Evolutionary conservation across 2,113 vertebrate genomes (phyloP).

Genomic region (Stegastes partitus): DNA sequence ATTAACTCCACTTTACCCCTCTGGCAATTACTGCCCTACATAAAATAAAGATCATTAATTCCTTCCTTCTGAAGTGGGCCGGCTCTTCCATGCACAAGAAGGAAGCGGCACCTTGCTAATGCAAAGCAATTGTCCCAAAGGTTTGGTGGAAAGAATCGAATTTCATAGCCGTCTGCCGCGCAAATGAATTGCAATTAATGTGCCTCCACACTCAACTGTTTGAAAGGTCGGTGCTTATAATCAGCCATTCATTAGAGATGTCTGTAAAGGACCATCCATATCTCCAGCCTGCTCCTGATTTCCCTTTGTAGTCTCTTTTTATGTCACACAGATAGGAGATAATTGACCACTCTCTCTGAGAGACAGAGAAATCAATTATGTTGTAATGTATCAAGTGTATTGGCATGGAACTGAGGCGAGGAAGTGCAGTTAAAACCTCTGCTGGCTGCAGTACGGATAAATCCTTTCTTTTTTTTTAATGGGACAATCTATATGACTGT

Average conservation of each 20-base stretch:
- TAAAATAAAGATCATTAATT: slow-evolving; percentile 81
- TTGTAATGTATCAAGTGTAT: slow-evolving; percentile 72
- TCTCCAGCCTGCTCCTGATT: slow-evolving; percentile 62
- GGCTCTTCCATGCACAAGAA: slow-evolving; percentile 39
- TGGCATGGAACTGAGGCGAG: slow-evolving; percentile 54
- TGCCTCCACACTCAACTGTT: slow-evolving; percentile 58
- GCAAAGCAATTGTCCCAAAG: slow-evolving; percentile 66
- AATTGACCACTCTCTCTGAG: slow-evolving; percentile 74
- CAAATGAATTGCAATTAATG: slow-evolving; percentile 78
- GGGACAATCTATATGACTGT: slow-evolving; percentile 32
- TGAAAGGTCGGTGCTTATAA: slow-evolving; percentile 74
- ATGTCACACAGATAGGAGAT: slow-evolving; percentile 70
- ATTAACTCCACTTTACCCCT: slow-evolving; percentile 81
- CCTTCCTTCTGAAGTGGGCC: slow-evolving; percentile 63
- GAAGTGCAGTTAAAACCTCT: slow-evolving; percentile 60
- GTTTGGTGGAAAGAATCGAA: slow-evolving; percentile 68
- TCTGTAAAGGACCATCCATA: slow-evolving; percentile 73
- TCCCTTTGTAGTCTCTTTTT: slow-evolving; percentile 66
- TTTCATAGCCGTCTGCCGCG: slow-evolving; percentile 66
- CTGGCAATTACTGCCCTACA: slow-evolving; percentile 82
- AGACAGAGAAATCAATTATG: slow-evolving; percentile 77
- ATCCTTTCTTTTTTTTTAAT: slow-evolving; percentile 43
- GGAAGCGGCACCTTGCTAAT: slow-evolving; percentile 68
- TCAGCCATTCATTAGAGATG: slow-evolving; percentile 76
- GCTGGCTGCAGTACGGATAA: slow-evolving; percentile 45